Base-by-base conservation (phyloP, 2,797 vertebrate genomes). In the Clarias fuscus region DNA sequence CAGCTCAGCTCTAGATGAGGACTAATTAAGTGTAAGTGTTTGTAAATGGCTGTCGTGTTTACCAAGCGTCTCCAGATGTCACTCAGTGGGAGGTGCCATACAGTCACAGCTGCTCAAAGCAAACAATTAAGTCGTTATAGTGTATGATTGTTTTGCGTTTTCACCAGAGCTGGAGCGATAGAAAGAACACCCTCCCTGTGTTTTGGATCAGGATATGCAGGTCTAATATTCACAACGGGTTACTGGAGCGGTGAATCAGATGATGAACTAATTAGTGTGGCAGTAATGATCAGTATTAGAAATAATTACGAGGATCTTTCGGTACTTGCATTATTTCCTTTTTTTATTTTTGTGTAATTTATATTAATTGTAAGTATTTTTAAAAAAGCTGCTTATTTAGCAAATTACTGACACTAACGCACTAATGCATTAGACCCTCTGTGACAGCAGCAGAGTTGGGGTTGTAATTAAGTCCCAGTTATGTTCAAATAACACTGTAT, bases 11-110 rank as follows among this genome's bases (percentile, higher is more conserved):
- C 75, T 87, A 88, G 89, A 90, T 67, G 82, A 89, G 88, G 85
- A 85, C 70, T 89, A 91, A 91, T 92, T 88, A 86, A 84, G 77
- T 90, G 86, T 89, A 89, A 90, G 91, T 90, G 87, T 90, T 88
- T 89, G 88, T 88, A 87, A 90, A 86, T 81, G 62, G 59, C 73
- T 84, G 37, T 64, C 62, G 13, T 82, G 83, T 86, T 86, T 90
- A 77, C 76, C 61, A 53, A 87, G 75, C 40, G 18, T 88, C 86
- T 89, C 89, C 91, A 90, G 91, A 91, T 91, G 90, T 90, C 89
- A 70, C 85, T 86, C 86, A 68, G 84, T 62, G 82, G 88, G 87
- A 78, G 85, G 85, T 87, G 37, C 84, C 71, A 40, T 67, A 43
- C 71, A 85, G 61, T 86, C 82, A 53, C 88, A 88, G 84, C 85